These are phyloP conservation scores for Neuroterus valhalla DNA, from an alignment of 1,140 invertebrate genomes.

Conservation along the genomic window DNA sequence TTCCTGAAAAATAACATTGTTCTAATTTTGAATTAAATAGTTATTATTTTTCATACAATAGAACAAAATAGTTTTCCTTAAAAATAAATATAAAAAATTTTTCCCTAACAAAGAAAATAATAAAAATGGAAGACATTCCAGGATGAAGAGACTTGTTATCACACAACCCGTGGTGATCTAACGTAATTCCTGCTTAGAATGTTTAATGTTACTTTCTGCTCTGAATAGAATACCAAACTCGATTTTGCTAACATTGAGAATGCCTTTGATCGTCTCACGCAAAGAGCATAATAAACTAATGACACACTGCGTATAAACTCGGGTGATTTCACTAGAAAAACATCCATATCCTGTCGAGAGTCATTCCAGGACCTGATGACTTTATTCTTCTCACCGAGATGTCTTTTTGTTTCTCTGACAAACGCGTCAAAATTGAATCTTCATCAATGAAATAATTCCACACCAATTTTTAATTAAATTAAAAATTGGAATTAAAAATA, in stretches of 20 bases:
- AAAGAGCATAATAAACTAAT: slow-evolving; percentile 16
- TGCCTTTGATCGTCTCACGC: neutral
- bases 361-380: slow-evolving; percentile 9
- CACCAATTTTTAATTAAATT: no score
- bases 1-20: no score
- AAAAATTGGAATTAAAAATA: no score
- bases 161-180: no score
- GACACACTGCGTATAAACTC: slow-evolving; percentile 7
- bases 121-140: no score
- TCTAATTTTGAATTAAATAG: no score
- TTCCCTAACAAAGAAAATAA: no score
- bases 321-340: slow-evolving; percentile 13
- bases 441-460: neutral
- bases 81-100: no score
- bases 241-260: slow-evolving; percentile 1
- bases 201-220: neutral
- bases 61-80: no score
- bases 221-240: neutral
- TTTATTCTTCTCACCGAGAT: neutral
- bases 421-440: neutral
- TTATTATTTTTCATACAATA: no score
- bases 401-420: neutral
- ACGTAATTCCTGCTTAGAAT: neutral
- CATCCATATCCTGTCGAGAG: slow-evolving; percentile 8
- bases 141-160: no score